These are phyloP conservation scores for Peromyscus eremicus DNA, from an alignment of 2,797 vertebrate species.

Conservation along the genomic window DNA sequence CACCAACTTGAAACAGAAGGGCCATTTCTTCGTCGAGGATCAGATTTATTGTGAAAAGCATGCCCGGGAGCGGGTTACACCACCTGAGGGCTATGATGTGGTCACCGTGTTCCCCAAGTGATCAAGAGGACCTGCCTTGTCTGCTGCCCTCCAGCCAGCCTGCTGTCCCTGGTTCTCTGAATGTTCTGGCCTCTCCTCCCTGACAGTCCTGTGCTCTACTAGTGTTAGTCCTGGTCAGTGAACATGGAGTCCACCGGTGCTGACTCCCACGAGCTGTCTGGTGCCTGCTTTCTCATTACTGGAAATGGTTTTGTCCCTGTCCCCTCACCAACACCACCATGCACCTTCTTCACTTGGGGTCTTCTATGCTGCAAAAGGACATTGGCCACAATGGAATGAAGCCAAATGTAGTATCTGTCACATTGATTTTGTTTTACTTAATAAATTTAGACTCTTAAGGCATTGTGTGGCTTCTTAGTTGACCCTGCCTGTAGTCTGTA, in stretches of 20 bases:
- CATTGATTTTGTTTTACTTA: conserved; percentile 66
- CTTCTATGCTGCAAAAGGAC: conserved; percentile 68
- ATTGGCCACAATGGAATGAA: conserved; percentile 11
- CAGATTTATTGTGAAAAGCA: conserved; percentile 98
- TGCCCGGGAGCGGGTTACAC: conserved; percentile 93
- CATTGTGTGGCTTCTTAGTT: not conserved
- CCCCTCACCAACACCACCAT: not conserved
- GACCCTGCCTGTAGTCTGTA: fast-evolving
- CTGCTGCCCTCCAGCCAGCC: not conserved
- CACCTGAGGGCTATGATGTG: conserved; percentile 97
- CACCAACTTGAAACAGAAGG: conserved; percentile 97
- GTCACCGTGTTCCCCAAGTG: conserved; percentile 97
- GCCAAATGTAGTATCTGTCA: not conserved
- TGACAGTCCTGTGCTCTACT: conserved; percentile 33
- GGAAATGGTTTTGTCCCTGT: not conserved
- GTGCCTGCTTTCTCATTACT: not conserved
- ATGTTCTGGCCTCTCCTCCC: not conserved
- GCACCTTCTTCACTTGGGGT: not conserved
- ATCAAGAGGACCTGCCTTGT: not conserved
- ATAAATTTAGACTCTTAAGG: conserved; percentile 71
- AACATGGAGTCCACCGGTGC: conserved; percentile 45
- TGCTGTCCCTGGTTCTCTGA: not conserved
- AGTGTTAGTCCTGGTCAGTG: conserved; percentile 67
- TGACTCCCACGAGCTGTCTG: conserved; percentile 65
- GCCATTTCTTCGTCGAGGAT: conserved; percentile 99